These are phyloP conservation scores for Cnemophilus loriae DNA, from an alignment of 2,113 vertebrate genomes.

Conservation along the genomic window DNA sequence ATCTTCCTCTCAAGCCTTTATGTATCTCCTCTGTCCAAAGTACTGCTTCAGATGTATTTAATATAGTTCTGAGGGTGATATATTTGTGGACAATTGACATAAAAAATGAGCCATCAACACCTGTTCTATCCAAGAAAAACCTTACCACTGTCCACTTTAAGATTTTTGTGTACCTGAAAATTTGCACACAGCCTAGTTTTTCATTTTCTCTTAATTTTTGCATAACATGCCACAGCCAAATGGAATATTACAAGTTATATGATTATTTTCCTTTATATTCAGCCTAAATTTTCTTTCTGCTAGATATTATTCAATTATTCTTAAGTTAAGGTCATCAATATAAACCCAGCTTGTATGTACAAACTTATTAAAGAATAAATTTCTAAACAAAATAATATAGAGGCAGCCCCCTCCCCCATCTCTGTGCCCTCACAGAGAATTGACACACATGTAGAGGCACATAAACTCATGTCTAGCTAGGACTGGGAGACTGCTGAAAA, in stretches of 20 bases:
- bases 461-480: background rate
- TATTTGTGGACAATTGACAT: background rate
- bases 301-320: background rate
- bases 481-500: background rate
- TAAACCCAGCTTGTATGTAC: background rate
- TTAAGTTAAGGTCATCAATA: background rate
- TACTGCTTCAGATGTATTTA: background rate
- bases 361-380: background rate
- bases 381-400: background rate
- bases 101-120: background rate
- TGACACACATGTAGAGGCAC: background rate
- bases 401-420: background rate
- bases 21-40: background rate
- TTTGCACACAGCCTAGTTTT: background rate
- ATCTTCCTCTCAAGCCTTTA: background rate
- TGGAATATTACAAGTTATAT: background rate
- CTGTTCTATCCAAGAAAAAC: background rate
- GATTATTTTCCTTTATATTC: background rate
- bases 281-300: background rate
- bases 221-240: background rate
- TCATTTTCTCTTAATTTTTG: background rate
- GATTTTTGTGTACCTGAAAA: background rate
- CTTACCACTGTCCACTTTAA: background rate
- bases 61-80: background rate
- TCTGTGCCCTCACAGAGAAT: background rate